Percentiles rank a stretch among this genome's conserved stretches.
phyloP scores from a whole-genome alignment of 2,888 invertebrate genomes.

The Cosmopolites sordidus region DNA sequence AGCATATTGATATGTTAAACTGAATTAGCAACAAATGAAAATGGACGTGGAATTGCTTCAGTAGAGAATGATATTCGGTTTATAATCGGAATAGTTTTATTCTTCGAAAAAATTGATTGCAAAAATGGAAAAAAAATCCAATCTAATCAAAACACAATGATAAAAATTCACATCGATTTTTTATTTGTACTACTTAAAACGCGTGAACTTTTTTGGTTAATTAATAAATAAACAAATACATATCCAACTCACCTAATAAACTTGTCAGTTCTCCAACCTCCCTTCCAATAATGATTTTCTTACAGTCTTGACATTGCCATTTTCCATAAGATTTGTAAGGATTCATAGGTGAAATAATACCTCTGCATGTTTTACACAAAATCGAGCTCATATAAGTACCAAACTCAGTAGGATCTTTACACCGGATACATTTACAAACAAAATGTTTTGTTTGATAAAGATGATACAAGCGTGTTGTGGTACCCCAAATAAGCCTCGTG shows the following conservation, averaged over 20 bases:
- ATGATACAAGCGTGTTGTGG: conserved; percentile 58
- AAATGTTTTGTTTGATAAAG: conserved; percentile 66
- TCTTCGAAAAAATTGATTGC: too few relatives aligned
- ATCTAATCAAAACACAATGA: too few relatives aligned
- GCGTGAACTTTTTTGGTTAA: too few relatives aligned
- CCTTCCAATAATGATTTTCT: conserved; percentile 30
- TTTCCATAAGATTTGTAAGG: conserved; percentile 51
- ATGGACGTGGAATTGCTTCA: too few relatives aligned
- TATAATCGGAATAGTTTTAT: too few relatives aligned
- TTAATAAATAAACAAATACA: too few relatives aligned
- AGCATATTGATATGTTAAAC: too few relatives aligned
- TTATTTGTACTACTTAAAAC: neutral
- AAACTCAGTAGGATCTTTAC: conserved; percentile 63
- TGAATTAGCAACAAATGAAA: too few relatives aligned
- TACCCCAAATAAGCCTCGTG: conserved; percentile 64
- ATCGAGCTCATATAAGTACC: conserved; percentile 47
- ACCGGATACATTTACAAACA: conserved; percentile 58
- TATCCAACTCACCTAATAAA: conserved; percentile 18
- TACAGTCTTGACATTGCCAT: conserved; percentile 61
- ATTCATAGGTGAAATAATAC: conserved; percentile 56
- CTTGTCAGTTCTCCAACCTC: conserved; percentile 38
- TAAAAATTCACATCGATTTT: too few relatives aligned
- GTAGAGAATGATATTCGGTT: too few relatives aligned
- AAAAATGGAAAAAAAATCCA: too few relatives aligned
- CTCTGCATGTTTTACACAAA: conserved; percentile 47